Base-by-base conservation (phyloP, 2,888 invertebrate genomes). In the Tanytarsus gracilentus region DNA sequence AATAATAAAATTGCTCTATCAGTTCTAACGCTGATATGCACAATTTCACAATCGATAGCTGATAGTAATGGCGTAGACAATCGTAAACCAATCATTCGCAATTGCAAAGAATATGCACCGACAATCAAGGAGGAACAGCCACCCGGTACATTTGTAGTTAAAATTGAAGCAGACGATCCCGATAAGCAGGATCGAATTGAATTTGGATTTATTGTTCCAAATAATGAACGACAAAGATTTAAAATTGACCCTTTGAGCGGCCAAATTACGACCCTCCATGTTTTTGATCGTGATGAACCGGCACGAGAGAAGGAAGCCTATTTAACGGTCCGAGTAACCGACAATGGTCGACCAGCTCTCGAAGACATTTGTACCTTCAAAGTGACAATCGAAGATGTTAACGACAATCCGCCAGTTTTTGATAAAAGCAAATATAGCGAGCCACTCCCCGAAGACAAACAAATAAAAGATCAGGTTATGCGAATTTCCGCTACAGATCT, bases 301-400 rank as follows among this genome's bases (percentile, higher is more conserved):
- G 80, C 82, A 44, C 79, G 86, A 68, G 88, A 84, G 74, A 92
- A 84, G 74, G 90, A 85, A 75, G 82, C 79, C 63, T 91, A 90
- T 68, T 79, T 92, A 53, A 93, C 92, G 29, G 89, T 96, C 6
- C 83, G 90, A 70, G 97, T 93, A 0, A 89, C 88, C 62, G 97
- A 97, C 75, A 89, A 94, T 71, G 97, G 96, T 1, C 82, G 84
- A 65, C 93, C 94, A 1, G 85, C 86, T 51, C 76, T 97, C 58
- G 92, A 92, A 66, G 94, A 94, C 68, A 88, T 92, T 61, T 97
- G 97, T 74, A 93, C 93, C 4, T 89, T 97, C 71, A 89, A 87
- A 77, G 88, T 95, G 61, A 83, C 85, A 64, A 88, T 96, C 64
- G 84, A 83, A 68, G 97, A 97, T 74, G 84, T 92, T 69, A 98